phyloP scores from a whole-genome alignment of 2,888 invertebrate species.

The Phania funesta region DNA sequence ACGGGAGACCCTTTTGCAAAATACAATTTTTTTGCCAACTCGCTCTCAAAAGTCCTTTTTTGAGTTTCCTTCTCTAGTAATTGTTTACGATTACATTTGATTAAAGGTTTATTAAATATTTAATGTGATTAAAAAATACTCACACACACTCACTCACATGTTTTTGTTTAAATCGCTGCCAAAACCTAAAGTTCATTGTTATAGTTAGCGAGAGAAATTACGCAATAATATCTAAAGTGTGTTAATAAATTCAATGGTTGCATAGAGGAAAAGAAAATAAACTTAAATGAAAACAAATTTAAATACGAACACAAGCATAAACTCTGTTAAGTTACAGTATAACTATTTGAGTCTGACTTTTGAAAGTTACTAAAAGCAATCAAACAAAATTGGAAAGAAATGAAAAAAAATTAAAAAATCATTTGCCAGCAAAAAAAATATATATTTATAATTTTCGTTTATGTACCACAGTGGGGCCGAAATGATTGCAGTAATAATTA shows the following conservation, averaged over 20 bases:
- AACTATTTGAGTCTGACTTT: slow-evolving; percentile 25
- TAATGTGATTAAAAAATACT: background rate
- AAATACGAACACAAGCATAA: slow-evolving; percentile 29
- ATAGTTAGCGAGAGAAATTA: slow-evolving; percentile 1
- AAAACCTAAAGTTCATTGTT: slow-evolving; percentile 37
- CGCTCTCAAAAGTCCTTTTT: no score
- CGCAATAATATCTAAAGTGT: slow-evolving; percentile 11
- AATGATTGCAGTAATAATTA: no score
- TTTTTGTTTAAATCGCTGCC: background rate
- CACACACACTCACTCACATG: background rate
- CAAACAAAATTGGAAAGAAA: slow-evolving; percentile 38
- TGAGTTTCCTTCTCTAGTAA: background rate
- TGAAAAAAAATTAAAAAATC: slow-evolving; percentile 11
- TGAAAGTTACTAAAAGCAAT: slow-evolving; percentile 31
- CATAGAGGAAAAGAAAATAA: background rate
- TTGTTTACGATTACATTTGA: background rate
- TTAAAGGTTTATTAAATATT: background rate
- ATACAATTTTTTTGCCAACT: no score
- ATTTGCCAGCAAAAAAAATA: background rate
- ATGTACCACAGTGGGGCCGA: slow-evolving; percentile 6
- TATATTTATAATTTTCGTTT: background rate
- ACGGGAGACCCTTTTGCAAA: no score
- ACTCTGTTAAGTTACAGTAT: slow-evolving; percentile 14
- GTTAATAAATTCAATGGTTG: background rate
- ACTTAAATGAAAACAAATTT: slow-evolving; percentile 13